Evolutionary conservation across 2,888 invertebrate species (phyloP).

Genomic region (Drosophila setosimentum): DNA sequence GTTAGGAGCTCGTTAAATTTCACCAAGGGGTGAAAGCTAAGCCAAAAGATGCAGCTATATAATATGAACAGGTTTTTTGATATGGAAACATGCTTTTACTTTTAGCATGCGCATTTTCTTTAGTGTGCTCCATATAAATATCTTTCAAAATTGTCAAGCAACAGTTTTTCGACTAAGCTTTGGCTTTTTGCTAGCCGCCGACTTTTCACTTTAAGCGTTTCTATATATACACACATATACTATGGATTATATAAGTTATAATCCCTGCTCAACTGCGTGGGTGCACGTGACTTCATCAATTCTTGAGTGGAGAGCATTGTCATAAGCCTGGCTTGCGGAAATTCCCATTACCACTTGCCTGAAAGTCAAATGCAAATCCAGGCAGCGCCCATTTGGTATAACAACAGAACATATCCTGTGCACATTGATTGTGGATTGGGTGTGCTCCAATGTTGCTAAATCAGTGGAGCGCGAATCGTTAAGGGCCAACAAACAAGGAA

Average conservation of each 20-base stretch:
- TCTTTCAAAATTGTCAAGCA: constrained; percentile 48
- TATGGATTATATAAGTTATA: constrained; percentile 49
- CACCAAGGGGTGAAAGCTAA: constrained; percentile 66
- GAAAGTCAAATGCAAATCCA: constrained; percentile 46
- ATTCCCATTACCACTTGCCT: constrained; percentile 32
- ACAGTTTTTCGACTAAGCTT: constrained; percentile 36
- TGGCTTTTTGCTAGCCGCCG: neutral
- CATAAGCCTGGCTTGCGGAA: constrained; percentile 66
- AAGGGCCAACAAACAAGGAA: constrained; percentile 29
- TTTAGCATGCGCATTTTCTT: constrained; percentile 17
- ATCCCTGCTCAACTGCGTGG: constrained; percentile 36
- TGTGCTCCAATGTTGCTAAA: constrained; percentile 32
- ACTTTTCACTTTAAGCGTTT: constrained; percentile 17
- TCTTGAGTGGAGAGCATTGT: constrained; percentile 15
- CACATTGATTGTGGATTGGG: neutral
- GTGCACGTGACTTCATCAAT: constrained; percentile 63
- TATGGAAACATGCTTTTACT: constrained; percentile 62
- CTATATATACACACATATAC: constrained; percentile 21
- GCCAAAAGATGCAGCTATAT: constrained; percentile 19
- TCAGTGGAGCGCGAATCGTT: constrained; percentile 66
- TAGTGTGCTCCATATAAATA: constrained; percentile 2
- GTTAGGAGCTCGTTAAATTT: constrained; percentile 79
- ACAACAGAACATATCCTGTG: constrained; percentile 6
- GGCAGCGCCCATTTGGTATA: constrained; percentile 13
- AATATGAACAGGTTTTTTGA: constrained; percentile 32